Evolutionary conservation across 1,140 invertebrate species (phyloP), one percentile per base, ranked within the genome.

Genomic region (Hermetia illucens): DNA sequence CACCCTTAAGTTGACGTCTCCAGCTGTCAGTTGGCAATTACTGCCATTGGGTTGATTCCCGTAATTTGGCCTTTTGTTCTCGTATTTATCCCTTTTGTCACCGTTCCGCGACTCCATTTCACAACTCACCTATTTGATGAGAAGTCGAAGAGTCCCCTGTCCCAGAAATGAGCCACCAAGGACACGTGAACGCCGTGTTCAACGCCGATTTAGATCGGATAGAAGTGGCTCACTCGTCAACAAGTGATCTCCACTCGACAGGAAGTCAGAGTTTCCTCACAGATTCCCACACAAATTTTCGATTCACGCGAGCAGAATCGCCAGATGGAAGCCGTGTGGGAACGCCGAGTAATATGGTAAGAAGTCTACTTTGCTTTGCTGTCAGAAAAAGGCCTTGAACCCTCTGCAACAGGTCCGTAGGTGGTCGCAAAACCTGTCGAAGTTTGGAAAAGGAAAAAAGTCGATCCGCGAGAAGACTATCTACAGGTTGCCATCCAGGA

Each of bases 361-460:
- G 39, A 15, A 31, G 3, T 41, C 21, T 35, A 30, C 34, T 10
- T 25, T 39, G 16, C 21, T 39, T 16, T 17, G 12, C 5, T 21
- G 21, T 39, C 22, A 33, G 10, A 10, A 19, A 17, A 13, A 30
- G 32, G 34, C 19, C 18, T 3, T 21, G 21, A 6, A 13, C 8
- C 8, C 8, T 32, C 5, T 32, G 13, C 2, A 29, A 16, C 19
- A 43, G 39, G 25, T 44, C 4, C 32, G 39, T 9, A 29, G 43
- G 10, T 44, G 43, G 43, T 44, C 43, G 12, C 34, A 38, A 5
- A 38, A 29, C 17, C 17, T 44, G 6, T 16, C 39, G n/a, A 35
- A 20, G 5, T 27, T 35, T 9, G 29, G 30, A 17, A 35, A 40
- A 16, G 32, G 39, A 16, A 40, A 38, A 13, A 20, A 21, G 10